phyloP scores from a whole-genome alignment of 1,140 invertebrate species.

The Psilanteris sp. region DNA sequence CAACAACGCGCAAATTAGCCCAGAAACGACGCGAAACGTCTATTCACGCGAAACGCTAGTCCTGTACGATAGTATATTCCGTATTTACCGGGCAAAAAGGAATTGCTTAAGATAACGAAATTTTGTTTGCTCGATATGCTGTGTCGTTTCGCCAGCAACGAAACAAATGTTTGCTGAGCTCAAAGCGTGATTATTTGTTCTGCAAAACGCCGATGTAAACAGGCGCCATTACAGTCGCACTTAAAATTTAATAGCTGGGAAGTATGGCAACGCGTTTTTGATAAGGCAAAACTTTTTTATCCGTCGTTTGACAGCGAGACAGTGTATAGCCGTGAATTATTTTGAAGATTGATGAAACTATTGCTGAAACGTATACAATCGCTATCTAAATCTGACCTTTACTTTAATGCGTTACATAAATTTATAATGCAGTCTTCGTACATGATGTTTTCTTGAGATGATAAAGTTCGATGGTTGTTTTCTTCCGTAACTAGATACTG shows the following conservation, averaged over 20 bases:
- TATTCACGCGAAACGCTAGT: conserved; percentile 37
- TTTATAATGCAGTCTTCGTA: conserved; percentile 2
- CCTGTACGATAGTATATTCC: conserved; percentile 23
- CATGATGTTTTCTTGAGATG: neutral
- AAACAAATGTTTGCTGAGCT: conserved; percentile 51
- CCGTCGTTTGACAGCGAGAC: neutral
- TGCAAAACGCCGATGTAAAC: conserved; percentile 34
- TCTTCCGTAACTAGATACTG: too few species aligned
- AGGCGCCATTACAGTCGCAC: conserved; percentile 7
- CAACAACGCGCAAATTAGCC: conserved; percentile 49
- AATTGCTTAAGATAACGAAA: conserved; percentile 63
- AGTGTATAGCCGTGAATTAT: neutral
- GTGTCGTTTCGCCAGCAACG: conserved; percentile 33
- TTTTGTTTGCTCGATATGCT: conserved; percentile 61
- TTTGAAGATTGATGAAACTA: neutral
- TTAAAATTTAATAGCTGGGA: conserved; percentile 26
- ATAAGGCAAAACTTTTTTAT: conserved; percentile 3
- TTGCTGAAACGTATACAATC: conserved; percentile 13
- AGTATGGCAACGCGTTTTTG: conserved; percentile 21
- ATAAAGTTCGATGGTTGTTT: too few species aligned
- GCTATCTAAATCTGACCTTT: conserved; percentile 14
- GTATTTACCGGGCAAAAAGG: conserved; percentile 54
- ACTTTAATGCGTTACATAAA: conserved; percentile 9
- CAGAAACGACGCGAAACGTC: conserved; percentile 36
- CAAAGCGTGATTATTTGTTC: conserved; percentile 47